Conservation (phyloP, 2,113 vertebrate species). For the Xyliphius kryptos region DNA sequence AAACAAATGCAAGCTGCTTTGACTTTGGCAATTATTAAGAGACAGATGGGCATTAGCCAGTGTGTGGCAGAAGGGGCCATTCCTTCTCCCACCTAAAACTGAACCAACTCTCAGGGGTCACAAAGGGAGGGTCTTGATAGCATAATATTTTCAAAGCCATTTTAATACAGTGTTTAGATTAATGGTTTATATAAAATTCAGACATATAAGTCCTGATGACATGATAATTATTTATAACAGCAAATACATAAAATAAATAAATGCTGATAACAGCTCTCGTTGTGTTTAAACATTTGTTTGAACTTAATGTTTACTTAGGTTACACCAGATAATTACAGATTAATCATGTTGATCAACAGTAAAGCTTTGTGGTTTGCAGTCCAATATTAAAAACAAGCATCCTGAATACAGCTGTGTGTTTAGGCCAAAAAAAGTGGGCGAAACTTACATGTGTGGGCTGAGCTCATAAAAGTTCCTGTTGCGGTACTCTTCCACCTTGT, state of each 20-base stretch:
- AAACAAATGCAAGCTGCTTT: conserved; percentile 48
- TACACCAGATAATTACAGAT: neutral
- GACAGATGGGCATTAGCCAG: conserved; percentile 57
- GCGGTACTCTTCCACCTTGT: conserved; percentile 97
- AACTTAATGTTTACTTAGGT: neutral
- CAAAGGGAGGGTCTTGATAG: conserved; percentile 6
- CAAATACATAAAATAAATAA: neutral
- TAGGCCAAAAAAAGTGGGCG: neutral
- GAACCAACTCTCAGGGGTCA: conserved; percentile 17
- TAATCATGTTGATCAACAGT: conserved; percentile 17
- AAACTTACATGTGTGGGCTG: conserved; percentile 96
- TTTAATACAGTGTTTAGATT: neutral
- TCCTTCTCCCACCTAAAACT: conserved; percentile 21
- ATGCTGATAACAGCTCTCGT: too few relatives aligned
- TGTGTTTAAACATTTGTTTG: neutral
- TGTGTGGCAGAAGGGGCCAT: conserved; percentile 26
- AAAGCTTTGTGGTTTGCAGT: conserved; percentile 8
- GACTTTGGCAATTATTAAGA: conserved; percentile 45
- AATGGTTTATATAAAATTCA: too few relatives aligned
- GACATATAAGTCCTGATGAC: too few relatives aligned
- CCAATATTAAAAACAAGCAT: neutral
- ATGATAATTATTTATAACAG: neutral
- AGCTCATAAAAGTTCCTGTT: conserved; percentile 98
- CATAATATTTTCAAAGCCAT: neutral
- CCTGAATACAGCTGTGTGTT: neutral